These are phyloP conservation scores for Tholera decimalis DNA, from an alignment of 2,888 invertebrate genomes.

Conservation along the genomic window DNA sequence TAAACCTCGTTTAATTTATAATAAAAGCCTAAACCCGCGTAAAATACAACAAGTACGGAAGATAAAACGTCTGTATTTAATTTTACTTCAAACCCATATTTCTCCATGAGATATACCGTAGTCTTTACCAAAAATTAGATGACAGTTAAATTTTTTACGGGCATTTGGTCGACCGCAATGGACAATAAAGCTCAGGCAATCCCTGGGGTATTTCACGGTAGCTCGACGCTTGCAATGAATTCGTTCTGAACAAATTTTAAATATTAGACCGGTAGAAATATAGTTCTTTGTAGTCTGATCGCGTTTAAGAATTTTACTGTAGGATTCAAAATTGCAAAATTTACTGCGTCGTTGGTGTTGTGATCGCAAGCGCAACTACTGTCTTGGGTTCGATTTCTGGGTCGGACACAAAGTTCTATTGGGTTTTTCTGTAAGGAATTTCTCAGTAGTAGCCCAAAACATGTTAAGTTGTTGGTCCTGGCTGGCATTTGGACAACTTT, in stretches of 20 bases:
- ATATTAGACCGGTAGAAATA: constrained; percentile 56
- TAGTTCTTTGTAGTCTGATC: constrained; percentile 41
- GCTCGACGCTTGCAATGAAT: constrained; percentile 70
- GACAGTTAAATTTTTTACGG: constrained; percentile 66
- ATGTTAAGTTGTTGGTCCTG: too few species aligned
- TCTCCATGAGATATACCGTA: constrained; percentile 53
- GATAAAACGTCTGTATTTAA: constrained; percentile 54
- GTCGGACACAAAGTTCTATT: too few species aligned
- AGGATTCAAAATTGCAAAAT: background rate
- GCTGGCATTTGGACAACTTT: too few species aligned
- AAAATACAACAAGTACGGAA: constrained; percentile 43
- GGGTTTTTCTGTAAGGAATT: too few species aligned
- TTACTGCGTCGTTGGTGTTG: too few species aligned
- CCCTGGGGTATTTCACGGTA: constrained; percentile 67
- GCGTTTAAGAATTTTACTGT: background rate
- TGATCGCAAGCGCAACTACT: too few species aligned
- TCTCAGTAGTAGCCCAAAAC: too few species aligned
- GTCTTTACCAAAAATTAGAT: constrained; percentile 65
- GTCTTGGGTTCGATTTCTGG: too few species aligned
- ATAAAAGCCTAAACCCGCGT: constrained; percentile 24
- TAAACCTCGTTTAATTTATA: constrained; percentile 26
- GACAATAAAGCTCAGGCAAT: constrained; percentile 69
- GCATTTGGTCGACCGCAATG: constrained; percentile 62
- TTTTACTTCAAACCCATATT: constrained; percentile 53
- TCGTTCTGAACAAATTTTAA: constrained; percentile 70